These are phyloP conservation scores for Myotis lucifugus DNA, from an alignment of 2,113 vertebrate species.

Conservation along the genomic window DNA sequence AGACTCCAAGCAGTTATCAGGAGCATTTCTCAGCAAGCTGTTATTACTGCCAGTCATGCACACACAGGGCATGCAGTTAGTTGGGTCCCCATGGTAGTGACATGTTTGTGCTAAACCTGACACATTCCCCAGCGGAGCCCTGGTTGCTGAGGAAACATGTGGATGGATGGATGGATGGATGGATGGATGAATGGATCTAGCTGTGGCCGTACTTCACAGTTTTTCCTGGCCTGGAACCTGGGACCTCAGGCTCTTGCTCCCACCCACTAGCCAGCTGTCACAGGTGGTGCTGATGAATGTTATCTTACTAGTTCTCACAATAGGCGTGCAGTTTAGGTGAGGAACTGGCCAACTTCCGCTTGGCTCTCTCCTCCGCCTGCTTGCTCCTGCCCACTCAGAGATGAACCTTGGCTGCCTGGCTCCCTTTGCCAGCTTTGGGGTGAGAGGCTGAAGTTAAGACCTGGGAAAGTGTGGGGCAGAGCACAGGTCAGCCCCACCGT, in stretches of 20 bases:
- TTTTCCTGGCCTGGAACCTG: neutral
- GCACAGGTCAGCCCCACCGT: fast-evolving
- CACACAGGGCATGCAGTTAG: neutral
- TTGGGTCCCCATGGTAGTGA: too few species aligned
- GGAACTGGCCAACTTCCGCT: neutral
- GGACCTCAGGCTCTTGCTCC: neutral
- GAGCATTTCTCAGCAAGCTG: too few species aligned
- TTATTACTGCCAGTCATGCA: neutral
- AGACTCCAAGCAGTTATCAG: neutral
- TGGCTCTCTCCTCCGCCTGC: neutral
- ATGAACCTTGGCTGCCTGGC: neutral
- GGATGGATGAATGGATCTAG: neutral
- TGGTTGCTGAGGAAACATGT: neutral
- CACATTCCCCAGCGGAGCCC: neutral
- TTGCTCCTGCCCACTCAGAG: neutral
- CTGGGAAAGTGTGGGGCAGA: neutral
- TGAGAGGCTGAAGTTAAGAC: neutral
- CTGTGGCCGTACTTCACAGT: neutral
- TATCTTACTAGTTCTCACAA: neutral
- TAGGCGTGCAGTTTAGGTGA: neutral
- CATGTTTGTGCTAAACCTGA: neutral
- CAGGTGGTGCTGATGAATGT: neutral
- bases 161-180: neutral
- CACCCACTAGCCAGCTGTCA: neutral
- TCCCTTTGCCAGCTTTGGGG: neutral